Percentiles rank a stretch among this genome's conserved stretches.
Conservation (phyloP, 1,140 invertebrate genomes). For the Solenopsis invicta region DNA sequence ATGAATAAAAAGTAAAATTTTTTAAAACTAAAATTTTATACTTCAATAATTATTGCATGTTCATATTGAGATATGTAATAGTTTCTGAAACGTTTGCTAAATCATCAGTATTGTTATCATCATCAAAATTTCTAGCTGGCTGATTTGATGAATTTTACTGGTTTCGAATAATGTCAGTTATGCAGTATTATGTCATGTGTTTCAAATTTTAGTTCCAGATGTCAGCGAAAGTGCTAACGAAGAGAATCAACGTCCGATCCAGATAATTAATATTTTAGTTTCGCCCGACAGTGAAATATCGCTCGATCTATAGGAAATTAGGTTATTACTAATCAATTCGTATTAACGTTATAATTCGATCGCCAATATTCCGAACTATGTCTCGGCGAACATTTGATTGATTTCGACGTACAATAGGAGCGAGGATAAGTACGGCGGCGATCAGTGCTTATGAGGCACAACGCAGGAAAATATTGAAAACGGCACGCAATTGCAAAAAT, state of each 20-base stretch:
- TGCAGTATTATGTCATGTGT: background rate
- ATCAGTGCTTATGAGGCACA: slow-evolving; percentile 10
- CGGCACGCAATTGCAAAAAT: slow-evolving; percentile 23
- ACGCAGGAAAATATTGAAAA: slow-evolving; percentile 7
- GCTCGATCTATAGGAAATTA: slow-evolving; percentile 40
- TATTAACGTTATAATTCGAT: slow-evolving; percentile 42
- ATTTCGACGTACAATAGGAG: slow-evolving; percentile 33
- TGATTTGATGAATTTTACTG: background rate
- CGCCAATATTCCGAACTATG: slow-evolving; percentile 5
- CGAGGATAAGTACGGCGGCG: slow-evolving; percentile 25
- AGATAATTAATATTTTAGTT: slow-evolving; percentile 40
- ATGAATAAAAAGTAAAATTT: too few relatives aligned
- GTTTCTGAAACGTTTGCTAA: background rate
- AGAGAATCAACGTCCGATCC: slow-evolving; percentile 16
- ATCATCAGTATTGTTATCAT: background rate
- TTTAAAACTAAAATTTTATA: background rate
- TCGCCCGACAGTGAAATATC: slow-evolving; percentile 30
- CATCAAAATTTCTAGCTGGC: slow-evolving; percentile 14
- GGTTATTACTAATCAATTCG: slow-evolving; percentile 49
- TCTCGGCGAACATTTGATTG: slow-evolving; percentile 25
- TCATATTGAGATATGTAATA: background rate
- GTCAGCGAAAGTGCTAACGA: slow-evolving; percentile 41
- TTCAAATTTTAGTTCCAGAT: slow-evolving; percentile 12
- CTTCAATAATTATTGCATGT: background rate
- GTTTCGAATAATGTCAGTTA: slow-evolving; percentile 3